phyloP scores from a whole-genome alignment of 35 echinoderm and acorn worm species.

The Hemicentrotus pulcherrimus region DNA sequence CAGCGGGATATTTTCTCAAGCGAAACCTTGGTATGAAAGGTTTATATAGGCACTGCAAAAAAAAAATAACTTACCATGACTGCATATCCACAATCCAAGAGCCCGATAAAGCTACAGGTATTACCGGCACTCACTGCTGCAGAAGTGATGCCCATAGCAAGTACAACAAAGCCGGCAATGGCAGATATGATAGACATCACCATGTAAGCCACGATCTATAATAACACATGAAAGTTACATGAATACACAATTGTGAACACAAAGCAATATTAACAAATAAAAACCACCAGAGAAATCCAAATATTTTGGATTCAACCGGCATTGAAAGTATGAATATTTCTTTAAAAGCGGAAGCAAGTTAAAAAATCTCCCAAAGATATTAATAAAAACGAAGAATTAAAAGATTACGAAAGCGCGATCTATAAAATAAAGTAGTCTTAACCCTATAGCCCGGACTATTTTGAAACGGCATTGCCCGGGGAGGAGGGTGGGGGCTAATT shows the following conservation, averaged over 20 bases:
- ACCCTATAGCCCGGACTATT: too few species aligned
- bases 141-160: not conserved
- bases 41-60: not conserved
- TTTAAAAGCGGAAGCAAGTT: too few species aligned
- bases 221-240: not conserved
- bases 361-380: too few species aligned
- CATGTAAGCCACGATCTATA: not conserved
- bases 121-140: not conserved
- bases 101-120: not conserved
- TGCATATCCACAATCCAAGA: not conserved
- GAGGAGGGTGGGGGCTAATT: too few species aligned
- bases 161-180: not conserved
- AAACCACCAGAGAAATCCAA: too few species aligned
- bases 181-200: not conserved
- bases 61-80: not conserved
- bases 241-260: not conserved
- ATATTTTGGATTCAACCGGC: too few species aligned
- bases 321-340: too few species aligned
- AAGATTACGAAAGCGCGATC: too few species aligned
- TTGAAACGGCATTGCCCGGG: too few species aligned
- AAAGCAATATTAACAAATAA: too few species aligned
- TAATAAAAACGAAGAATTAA: too few species aligned
- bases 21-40: not conserved
- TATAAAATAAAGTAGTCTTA: too few species aligned
- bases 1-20: not conserved